Percentiles rank a stretch among this genome's conserved stretches.
Evolutionary conservation across 2,888 invertebrate genomes (phyloP).

Genomic region (Athrips mouffetella): DNA sequence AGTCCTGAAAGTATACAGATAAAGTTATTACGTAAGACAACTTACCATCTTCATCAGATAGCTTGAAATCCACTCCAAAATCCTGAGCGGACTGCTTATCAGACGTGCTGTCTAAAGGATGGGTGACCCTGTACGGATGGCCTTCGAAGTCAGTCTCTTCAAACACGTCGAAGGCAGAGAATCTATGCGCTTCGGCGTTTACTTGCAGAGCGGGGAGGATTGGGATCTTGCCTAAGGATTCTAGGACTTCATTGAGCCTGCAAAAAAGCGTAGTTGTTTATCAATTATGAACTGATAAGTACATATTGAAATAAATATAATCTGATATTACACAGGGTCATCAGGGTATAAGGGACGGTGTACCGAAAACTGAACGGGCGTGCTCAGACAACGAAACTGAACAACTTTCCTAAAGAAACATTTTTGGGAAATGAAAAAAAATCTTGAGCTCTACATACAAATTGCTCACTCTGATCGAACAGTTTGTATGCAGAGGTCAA

Average conservation of each 20-base stretch:
- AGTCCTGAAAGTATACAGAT: neutral
- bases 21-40: constrained; percentile 5
- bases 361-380: too few species aligned
- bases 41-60: constrained; percentile 72
- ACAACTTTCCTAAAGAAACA: too few species aligned
- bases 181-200: constrained; percentile 80
- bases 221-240: constrained; percentile 88
- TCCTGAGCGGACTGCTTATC: constrained; percentile 58
- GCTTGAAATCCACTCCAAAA: constrained; percentile 67
- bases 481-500: too few species aligned
- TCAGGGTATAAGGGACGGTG: too few species aligned
- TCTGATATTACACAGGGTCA: too few species aligned
- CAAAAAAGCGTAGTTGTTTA: too few species aligned
- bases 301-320: too few species aligned
- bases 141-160: constrained; percentile 73
- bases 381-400: too few species aligned
- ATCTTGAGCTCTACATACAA: too few species aligned
- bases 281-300: too few species aligned
- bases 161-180: constrained; percentile 81
- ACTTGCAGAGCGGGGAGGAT: constrained; percentile 86
- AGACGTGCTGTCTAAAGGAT: constrained; percentile 56
- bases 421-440: too few species aligned
- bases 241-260: constrained; percentile 86
- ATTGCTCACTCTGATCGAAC: too few species aligned
- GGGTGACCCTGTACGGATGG: constrained; percentile 56